Percentiles rank a stretch among this genome's conserved stretches.
phyloP scores from a whole-genome alignment of 2,888 invertebrate genomes.

The Volucella inflata region DNA sequence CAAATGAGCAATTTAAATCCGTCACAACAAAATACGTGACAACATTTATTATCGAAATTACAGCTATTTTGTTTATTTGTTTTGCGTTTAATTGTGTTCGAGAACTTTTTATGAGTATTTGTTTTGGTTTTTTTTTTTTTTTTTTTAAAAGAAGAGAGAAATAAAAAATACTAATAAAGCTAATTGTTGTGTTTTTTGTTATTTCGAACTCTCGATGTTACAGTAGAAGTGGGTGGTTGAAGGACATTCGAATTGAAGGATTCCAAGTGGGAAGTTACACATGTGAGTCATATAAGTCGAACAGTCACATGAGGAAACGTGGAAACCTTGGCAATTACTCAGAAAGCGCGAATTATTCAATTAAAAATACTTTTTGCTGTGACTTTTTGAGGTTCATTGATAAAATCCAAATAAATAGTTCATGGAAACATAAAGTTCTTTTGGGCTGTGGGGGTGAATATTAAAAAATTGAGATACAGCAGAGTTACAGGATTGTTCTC shows the following conservation, averaged over 20 bases:
- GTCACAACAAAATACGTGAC: constrained; percentile 37
- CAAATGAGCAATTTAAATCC: constrained; percentile 20
- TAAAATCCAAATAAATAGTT: too few species aligned
- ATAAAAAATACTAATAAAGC: not conserved
- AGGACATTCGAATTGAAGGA: constrained; percentile 39
- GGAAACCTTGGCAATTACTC: too few species aligned
- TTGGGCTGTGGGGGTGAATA: too few species aligned
- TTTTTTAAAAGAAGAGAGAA: not conserved
- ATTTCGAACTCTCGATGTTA: not conserved
- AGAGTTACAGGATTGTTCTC: too few species aligned
- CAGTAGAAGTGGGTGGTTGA: constrained; percentile 30
- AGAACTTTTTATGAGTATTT: not conserved
- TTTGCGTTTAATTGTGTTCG: not conserved
- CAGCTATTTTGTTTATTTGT: not conserved
- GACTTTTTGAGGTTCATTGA: too few species aligned
- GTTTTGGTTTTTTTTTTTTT: too few species aligned
- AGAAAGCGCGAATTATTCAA: too few species aligned
- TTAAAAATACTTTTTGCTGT: too few species aligned
- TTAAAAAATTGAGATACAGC: too few species aligned
- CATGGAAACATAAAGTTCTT: too few species aligned
- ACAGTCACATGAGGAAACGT: too few species aligned
- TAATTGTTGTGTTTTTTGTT: constrained; percentile 32
- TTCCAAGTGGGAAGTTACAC: constrained; percentile 13
- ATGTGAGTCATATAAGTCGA: not conserved
- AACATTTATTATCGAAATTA: constrained; percentile 24